Conservation (phyloP, 1,140 invertebrate genomes). For the Drosophila yakuba region DNA sequence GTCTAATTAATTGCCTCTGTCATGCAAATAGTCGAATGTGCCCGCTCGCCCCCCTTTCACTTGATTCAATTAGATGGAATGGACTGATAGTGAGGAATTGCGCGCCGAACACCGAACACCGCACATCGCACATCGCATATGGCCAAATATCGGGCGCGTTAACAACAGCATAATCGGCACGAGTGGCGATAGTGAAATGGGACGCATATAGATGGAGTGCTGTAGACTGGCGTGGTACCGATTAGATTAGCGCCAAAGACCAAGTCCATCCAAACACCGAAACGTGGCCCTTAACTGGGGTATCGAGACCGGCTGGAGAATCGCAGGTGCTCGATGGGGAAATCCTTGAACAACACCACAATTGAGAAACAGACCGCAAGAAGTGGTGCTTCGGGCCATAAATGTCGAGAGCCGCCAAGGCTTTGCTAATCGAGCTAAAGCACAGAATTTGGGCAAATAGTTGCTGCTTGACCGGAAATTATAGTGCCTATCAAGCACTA, state of each 20-base stretch:
- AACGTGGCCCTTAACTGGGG: slow-evolving; percentile 25
- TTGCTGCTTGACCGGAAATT: neutral
- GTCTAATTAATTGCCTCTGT: slow-evolving; percentile 49
- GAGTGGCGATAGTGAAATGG: slow-evolving; percentile 8
- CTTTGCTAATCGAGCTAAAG: slow-evolving; percentile 6
- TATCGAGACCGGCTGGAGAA: neutral
- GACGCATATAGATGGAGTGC: neutral
- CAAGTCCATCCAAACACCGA: slow-evolving; percentile 33
- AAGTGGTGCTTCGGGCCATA: neutral
- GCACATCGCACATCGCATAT: neutral
- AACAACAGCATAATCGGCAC: slow-evolving; percentile 13
- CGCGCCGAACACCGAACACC: neutral
- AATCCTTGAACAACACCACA: slow-evolving; percentile 11
- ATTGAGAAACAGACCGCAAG: neutral
- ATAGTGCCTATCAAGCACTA: neutral
- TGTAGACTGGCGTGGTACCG: slow-evolving; percentile 13
- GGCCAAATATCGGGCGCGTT: slow-evolving; percentile 10
- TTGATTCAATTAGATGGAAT: slow-evolving; percentile 30
- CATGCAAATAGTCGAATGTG: slow-evolving; percentile 31
- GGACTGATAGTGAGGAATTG: neutral
- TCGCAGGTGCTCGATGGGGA: slow-evolving; percentile 16
- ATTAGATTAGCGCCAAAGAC: slow-evolving; percentile 38
- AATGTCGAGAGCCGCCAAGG: neutral
- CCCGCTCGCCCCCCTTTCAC: neutral
- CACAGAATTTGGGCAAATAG: too few species aligned